phyloP scores from a whole-genome alignment of 2,888 invertebrate species.

The Macaria liturata region DNA sequence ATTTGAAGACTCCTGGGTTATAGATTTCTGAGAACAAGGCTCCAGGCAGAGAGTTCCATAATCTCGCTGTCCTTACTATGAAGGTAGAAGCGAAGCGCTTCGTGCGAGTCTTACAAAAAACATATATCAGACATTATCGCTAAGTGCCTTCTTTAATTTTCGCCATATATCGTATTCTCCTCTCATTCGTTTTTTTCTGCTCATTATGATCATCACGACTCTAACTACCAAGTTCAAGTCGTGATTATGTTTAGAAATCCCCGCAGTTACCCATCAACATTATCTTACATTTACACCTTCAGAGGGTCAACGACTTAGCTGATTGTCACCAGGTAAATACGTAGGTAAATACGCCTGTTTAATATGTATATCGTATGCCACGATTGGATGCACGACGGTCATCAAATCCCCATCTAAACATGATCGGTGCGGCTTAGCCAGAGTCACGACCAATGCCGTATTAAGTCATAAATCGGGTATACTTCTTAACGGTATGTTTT shows the following conservation, averaged over 20 bases:
- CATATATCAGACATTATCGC: too few relatives aligned
- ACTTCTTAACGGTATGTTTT: too few relatives aligned
- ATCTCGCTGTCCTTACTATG: too few relatives aligned
- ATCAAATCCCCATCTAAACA: conserved; percentile 26
- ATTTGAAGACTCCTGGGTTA: too few relatives aligned
- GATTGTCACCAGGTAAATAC: conserved; percentile 41
- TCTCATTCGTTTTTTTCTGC: conserved; percentile 6
- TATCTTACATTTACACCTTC: conserved; percentile 26
- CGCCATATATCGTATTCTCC: not conserved
- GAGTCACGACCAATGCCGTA: conserved; percentile 14
- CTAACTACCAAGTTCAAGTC: conserved; percentile 7
- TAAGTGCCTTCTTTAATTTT: too few relatives aligned
- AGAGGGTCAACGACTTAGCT: conserved; percentile 33
- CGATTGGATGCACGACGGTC: conserved; percentile 44
- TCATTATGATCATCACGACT: conserved; percentile 6
- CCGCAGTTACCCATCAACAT: conserved; percentile 14
- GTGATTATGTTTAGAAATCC: conserved; percentile 21
- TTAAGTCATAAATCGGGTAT: not conserved
- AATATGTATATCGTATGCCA: conserved; percentile 49
- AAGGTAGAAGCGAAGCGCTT: too few relatives aligned
- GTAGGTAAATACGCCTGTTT: conserved; percentile 38
- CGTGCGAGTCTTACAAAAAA: too few relatives aligned
- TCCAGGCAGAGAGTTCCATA: too few relatives aligned
- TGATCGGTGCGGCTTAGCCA: conserved; percentile 11
- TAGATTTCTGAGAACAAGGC: too few relatives aligned